phyloP scores from a whole-genome alignment of 2,888 invertebrate species.

The Leptopilina myrica region DNA sequence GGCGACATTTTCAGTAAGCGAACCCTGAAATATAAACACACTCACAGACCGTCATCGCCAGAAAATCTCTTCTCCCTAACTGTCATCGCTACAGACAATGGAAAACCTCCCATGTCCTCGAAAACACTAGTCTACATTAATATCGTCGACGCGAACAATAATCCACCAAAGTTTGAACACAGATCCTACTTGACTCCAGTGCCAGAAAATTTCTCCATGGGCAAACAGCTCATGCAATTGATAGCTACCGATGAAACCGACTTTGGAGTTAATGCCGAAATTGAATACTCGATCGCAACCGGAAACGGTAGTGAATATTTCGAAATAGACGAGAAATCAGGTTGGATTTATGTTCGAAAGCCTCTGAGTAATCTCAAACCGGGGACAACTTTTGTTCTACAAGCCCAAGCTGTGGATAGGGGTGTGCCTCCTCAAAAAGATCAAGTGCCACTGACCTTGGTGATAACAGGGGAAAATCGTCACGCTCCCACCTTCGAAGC shows the following conservation, averaged over 20 bases:
- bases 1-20: slow-evolving; percentile 94
- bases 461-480: slow-evolving; percentile 91
- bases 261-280: slow-evolving; percentile 92
- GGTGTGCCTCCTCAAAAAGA: slow-evolving; percentile 93
- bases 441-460: slow-evolving; percentile 84
- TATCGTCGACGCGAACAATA: slow-evolving; percentile 94
- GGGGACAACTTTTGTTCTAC: slow-evolving; percentile 79
- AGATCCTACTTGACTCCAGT: slow-evolving; percentile 88
- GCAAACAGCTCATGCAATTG: slow-evolving; percentile 85
- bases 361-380: slow-evolving; percentile 80
- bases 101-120: slow-evolving; percentile 95
- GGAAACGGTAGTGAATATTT: slow-evolving; percentile 90
- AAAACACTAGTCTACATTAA: slow-evolving; percentile 91
- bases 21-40: slow-evolving; percentile 88
- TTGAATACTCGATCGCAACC: slow-evolving; percentile 85
- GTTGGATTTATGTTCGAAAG: slow-evolving; percentile 88
- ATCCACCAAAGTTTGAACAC: slow-evolving; percentile 89
- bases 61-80: slow-evolving; percentile 93
- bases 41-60: slow-evolving; percentile 88
- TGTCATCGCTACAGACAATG: slow-evolving; percentile 95
- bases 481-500: slow-evolving; percentile 90
- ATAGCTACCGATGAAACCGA: slow-evolving; percentile 87
- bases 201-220: slow-evolving; percentile 85
- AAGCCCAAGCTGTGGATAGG: slow-evolving; percentile 88
- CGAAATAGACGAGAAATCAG: slow-evolving; percentile 84